These are phyloP conservation scores for Apoda limacodes DNA, from an alignment of 2,888 invertebrate genomes.

Conservation along the genomic window DNA sequence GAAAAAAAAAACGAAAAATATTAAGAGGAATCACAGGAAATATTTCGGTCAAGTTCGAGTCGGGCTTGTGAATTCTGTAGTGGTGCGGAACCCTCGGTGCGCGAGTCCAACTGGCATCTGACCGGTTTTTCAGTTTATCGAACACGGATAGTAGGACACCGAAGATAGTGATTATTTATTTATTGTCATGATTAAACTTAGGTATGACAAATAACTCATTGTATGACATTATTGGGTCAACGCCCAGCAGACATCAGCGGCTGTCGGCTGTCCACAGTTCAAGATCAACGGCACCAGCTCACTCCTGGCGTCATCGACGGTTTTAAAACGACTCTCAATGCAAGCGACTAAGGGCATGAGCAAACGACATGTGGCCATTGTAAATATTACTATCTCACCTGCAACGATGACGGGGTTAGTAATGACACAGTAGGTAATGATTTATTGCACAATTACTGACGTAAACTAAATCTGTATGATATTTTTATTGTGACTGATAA, in stretches of 20 bases:
- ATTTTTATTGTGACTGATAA: too few relatives aligned
- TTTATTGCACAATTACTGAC: too few relatives aligned
- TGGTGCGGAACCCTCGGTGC: too few relatives aligned
- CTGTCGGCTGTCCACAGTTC: conserved; percentile 31
- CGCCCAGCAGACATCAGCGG: conserved; percentile 26
- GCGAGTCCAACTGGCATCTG: too few relatives aligned
- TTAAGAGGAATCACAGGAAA: too few relatives aligned
- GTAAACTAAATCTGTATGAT: neutral
- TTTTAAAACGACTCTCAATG: conserved; percentile 44
- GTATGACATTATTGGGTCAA: conserved; percentile 52
- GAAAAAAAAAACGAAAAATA: too few relatives aligned
- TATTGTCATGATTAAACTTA: conserved; percentile 35
- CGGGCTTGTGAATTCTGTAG: too few relatives aligned
- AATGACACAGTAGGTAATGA: too few relatives aligned
- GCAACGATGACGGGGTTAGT: too few relatives aligned
- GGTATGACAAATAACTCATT: conserved; percentile 44
- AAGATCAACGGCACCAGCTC: conserved; percentile 30
- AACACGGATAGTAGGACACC: conserved; percentile 13
- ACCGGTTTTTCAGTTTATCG: conserved; percentile 5
- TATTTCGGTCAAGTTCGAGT: too few relatives aligned
- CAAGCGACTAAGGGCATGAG: conserved; percentile 14
- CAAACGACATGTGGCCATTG: too few relatives aligned
- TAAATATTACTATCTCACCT: too few relatives aligned
- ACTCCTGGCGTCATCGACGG: conserved; percentile 44
- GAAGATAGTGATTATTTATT: conserved; percentile 26